Base-by-base conservation (phyloP, 2,888 invertebrate species). In the Brenthis hecate region DNA sequence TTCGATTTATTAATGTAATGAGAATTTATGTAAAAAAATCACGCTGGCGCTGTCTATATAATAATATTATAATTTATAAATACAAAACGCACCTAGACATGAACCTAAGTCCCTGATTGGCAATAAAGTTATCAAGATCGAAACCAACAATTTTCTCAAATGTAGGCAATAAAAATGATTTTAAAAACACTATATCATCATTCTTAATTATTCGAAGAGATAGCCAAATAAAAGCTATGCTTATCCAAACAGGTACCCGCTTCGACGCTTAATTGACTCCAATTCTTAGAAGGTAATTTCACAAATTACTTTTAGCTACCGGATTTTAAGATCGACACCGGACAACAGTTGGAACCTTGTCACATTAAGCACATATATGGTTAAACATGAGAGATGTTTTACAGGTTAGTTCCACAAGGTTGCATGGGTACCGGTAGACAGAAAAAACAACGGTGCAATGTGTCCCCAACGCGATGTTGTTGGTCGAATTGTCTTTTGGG, bases 271-370 rank as follows among this genome's bases (percentile, higher is more conserved):
- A 92, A 92, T 91, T 91, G 89, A 87, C 84, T 86, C 84, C 87
- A 84, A 89, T 93, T 92, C 93, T 90, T 85, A 88, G 92, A 92
- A 92, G 84, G 88, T 91, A 92, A 92, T 93, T 93, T 93, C 92
- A 92, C 93, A 91, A 93, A 93, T 93, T 93, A 89, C 89, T 91
- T 88, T 86, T 79, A 80, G 92, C 93, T 92, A 93, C 93, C 85
- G 92, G 88, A 89, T 84, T 91, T 87, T 80, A 73, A 86, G 86
- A 89, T 87, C 86, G 81, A 85, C 86, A 83, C 84, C 80, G 80
- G 80, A 80, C 79, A 76, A 77, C 75, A 73, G 63, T 78, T 85
- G 70, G 71, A 75, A 87, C 90, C 68, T 62, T 91, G 81, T 87
- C 87, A 32, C 63, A 80, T 19, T 83, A 69, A 80, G 63, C 11